Evolutionary conservation across 2,888 invertebrate genomes (phyloP), one percentile per base, ranked within the genome.

Genomic region (Chloroclystis v-ata): DNA sequence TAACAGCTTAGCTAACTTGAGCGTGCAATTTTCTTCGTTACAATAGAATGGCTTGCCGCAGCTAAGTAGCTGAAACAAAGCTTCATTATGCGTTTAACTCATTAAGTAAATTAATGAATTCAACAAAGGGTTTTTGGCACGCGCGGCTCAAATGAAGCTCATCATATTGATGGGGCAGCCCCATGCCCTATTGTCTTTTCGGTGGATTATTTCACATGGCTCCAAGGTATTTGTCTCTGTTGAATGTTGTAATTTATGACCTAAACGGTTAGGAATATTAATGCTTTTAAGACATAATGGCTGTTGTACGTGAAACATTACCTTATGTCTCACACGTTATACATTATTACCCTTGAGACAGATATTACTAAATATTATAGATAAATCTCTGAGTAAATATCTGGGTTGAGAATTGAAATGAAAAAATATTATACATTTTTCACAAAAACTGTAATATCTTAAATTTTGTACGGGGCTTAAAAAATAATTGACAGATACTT

Each of bases 41-140:
- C 61, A 66, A 65, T 62, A 78, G 74, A 75, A 78, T 70, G 67
- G 67, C 65, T 60, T 63, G 65, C 65, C 65, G 56, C 61, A 63
- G 67, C 69, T 67, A 59, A 61, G 63, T 63, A 65, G 60, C 63
- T 61, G 60, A 69, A 74, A 80, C 76, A 79, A 78, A 73, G 77
- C 69, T 69, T 75, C 73, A 75, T 81, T 78, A 76, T 75, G 63
- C 71, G 66, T 74, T 73, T 71, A 72, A 67, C 75, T 82, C 79
- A 75, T 82, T 82, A 76, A 67, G 67, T 70, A 71, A 78, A 81
- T 79, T 75, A 81, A 82, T 79, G 67, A 77, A 72, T 73, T 69
- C 61, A 59, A 64, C 67, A 66, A 67, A 71, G 69, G 73, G 73
- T 67, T 72, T 75, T 69, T 66, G 69, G 69, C 67, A 65, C 63